These are phyloP conservation scores for Rhyacophila brunnea DNA, from an alignment of 1,140 invertebrate genomes.

Conservation along the genomic window DNA sequence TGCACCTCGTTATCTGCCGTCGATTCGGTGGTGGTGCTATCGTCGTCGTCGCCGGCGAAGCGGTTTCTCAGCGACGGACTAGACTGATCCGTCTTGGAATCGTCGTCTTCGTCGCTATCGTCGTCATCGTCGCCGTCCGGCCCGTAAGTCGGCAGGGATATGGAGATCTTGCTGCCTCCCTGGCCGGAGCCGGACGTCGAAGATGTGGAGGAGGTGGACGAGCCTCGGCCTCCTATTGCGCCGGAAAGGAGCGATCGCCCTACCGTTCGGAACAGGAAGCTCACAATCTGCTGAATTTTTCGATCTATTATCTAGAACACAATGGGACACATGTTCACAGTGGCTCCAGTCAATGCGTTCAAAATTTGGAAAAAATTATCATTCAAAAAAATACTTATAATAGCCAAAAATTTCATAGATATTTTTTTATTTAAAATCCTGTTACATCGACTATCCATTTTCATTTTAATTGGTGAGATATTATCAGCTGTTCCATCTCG, in stretches of 20 bases:
- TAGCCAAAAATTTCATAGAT: background rate
- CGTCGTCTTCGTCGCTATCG: conserved; percentile 40
- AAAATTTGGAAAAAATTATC: background rate
- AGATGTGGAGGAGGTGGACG: conserved; percentile 41
- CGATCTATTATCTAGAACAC: conserved; percentile 73
- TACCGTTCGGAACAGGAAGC: conserved; percentile 64
- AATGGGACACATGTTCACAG: conserved; percentile 20
- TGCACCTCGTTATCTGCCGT: conserved; percentile 28
- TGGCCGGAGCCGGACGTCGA: conserved; percentile 41
- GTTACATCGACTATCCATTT: too few species aligned
- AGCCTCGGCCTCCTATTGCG: conserved; percentile 50
- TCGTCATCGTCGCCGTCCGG: conserved; percentile 46
- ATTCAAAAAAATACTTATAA: background rate
- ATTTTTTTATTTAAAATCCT: background rate
- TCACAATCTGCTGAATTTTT: conserved; percentile 70
- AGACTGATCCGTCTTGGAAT: background rate
- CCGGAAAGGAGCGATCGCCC: conserved; percentile 63
- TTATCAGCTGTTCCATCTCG: background rate
- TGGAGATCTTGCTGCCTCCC: conserved; percentile 42
- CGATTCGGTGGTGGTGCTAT: conserved; percentile 7
- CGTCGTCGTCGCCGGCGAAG: conserved; percentile 6
- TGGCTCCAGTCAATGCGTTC: background rate
- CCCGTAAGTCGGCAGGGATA: conserved; percentile 54
- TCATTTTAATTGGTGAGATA: too few species aligned
- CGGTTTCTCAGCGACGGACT: conserved; percentile 8